A percentile compares a stretch with the other conserved stretches of the same genome.
Conservation (phyloP, 2,888 invertebrate species). For the Fissipunctia ypsillon region DNA sequence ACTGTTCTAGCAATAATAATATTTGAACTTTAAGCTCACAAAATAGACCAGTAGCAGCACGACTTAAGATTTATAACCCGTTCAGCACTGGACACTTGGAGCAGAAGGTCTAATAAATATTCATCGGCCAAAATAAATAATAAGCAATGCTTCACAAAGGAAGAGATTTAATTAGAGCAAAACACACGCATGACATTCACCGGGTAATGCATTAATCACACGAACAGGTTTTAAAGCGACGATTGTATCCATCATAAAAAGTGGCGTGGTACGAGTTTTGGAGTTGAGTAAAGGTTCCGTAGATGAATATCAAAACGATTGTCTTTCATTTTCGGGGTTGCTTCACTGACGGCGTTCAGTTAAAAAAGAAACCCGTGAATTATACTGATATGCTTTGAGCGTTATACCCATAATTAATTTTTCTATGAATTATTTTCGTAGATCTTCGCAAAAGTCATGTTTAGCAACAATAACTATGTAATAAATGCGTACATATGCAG, state of each 20-base stretch:
- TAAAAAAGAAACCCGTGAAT: no score
- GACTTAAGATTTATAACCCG: slow-evolving; percentile 58
- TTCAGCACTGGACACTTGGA: slow-evolving; percentile 44
- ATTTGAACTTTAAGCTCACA: slow-evolving; percentile 51
- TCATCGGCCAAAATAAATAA: slow-evolving; percentile 58
- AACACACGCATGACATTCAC: slow-evolving; percentile 80
- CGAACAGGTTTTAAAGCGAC: slow-evolving; percentile 76
- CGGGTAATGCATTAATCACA: slow-evolving; percentile 80
- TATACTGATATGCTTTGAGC: no score
- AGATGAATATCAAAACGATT: background rate
- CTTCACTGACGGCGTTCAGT: background rate
- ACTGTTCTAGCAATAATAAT: slow-evolving; percentile 17
- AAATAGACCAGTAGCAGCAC: slow-evolving; percentile 57
- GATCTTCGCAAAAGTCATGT: background rate
- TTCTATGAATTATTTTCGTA: background rate
- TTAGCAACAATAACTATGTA: background rate
- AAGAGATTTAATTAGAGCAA: slow-evolving; percentile 83
- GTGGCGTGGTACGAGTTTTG: slow-evolving; percentile 15
- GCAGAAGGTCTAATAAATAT: slow-evolving; percentile 61
- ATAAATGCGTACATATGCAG: background rate
- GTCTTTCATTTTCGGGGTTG: background rate
- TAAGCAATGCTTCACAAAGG: slow-evolving; percentile 71
- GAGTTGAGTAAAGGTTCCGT: slow-evolving; percentile 52
- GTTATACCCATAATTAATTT: background rate
- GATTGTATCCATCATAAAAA: slow-evolving; percentile 75